These are phyloP conservation scores for Helobdella robusta DNA, from an alignment of 2,888 invertebrate genomes.

Conservation along the genomic window DNA sequence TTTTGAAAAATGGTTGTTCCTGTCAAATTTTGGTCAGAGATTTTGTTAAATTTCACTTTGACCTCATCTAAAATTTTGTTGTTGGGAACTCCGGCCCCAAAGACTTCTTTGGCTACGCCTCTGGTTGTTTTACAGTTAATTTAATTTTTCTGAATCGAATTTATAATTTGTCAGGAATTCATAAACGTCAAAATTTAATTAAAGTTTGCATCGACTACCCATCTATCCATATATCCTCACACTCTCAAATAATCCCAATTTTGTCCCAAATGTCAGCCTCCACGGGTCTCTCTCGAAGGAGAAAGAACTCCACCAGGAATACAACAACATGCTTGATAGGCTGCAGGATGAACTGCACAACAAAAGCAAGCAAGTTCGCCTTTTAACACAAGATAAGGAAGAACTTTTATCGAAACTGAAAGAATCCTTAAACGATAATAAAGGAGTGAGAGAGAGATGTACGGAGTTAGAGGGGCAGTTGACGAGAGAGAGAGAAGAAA, in stretches of 20 bases:
- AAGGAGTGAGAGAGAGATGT: not conserved
- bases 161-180: no score
- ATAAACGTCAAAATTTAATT: no score
- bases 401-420: not conserved
- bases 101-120: no score
- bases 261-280: slow-evolving; percentile 5
- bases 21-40: no score
- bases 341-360: not conserved
- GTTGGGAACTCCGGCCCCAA: no score
- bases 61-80: no score
- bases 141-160: no score
- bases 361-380: not conserved
- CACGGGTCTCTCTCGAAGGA: slow-evolving; percentile 17
- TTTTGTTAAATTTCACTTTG: no score
- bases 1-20: no score
- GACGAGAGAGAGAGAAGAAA: slow-evolving; percentile 12
- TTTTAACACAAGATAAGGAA: not conserved
- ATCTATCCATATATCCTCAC: no score
- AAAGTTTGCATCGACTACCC: no score
- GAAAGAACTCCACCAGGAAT: slow-evolving; percentile 19
- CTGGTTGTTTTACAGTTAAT: no score
- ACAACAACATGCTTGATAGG: not conserved
- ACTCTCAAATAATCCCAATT: not conserved
- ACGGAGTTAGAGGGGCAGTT: slow-evolving; percentile 4
- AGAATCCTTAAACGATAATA: not conserved